Base-by-base conservation (phyloP, 2,113 vertebrate genomes). In the Archilochus colubris region DNA sequence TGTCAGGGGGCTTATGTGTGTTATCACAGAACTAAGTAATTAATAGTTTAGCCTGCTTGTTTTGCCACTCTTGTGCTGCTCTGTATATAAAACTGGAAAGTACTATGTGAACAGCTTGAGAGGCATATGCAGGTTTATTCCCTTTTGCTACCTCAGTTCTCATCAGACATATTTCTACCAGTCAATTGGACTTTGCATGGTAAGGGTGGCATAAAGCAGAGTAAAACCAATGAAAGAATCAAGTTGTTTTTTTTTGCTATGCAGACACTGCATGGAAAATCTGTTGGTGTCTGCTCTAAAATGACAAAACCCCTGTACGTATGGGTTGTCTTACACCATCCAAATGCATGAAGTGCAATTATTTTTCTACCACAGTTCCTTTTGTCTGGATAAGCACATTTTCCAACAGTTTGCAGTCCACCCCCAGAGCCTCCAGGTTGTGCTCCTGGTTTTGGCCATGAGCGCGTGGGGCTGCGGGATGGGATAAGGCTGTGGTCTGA, bases 91-190 rank as follows among this genome's bases (percentile, higher is more conserved):
- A 77, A 53, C 75, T 62, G 31, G 51, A 70, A 88, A 73, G 53
- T 80, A 86, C 38, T 50, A 28, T 28, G 88, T 48, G 86, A 94
- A 91, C 76, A 94, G 85, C 85, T 95, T 94, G 91, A 91, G 76
- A 95, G 61, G 59, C 93, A 88, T 89, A 85, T 80, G 81, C 94
- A 69, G 48, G 38, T 95, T 94, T 91, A 94, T 92, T 95, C 91
- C 28, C 28, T 77, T 51, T 85, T 0, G 0, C 80, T 95, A 59
- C 63, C 72, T 91, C 24, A 0, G 0, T 70, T 94, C 64, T 77
- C 63, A 36, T 88, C 78, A 91, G 63, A 10, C 53, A 12, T 89
- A 82, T 95, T 94, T 91, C 53, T 86, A 59, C 43, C 27, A 86
- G 76, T 88, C 89, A 88, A 67, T 72, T 93, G 93, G 82, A 83